These are phyloP conservation scores for Macrosiphum euphorbiae DNA, from an alignment of 2,888 invertebrate genomes.

Conservation along the genomic window DNA sequence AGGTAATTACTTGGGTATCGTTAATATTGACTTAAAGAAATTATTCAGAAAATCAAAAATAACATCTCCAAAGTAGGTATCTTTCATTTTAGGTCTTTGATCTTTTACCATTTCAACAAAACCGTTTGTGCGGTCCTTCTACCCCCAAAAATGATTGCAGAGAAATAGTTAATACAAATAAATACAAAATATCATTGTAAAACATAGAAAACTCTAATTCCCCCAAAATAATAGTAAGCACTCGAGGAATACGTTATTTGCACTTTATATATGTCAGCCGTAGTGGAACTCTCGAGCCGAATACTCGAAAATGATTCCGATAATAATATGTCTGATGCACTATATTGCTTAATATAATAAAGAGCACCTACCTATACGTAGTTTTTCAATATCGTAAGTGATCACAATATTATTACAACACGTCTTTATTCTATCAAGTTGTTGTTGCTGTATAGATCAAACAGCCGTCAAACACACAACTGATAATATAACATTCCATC, in stretches of 20 bases:
- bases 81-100: neutral
- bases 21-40: neutral
- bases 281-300: neutral
- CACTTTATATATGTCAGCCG: neutral
- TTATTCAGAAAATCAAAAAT: neutral
- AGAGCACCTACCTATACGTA: neutral
- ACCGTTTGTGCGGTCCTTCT: neutral
- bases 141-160: neutral
- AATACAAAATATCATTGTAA: neutral
- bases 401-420: neutral
- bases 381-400: neutral
- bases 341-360: neutral
- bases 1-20: neutral
- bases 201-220: neutral
- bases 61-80: neutral
- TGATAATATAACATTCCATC: neutral
- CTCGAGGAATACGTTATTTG: neutral
- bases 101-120: neutral
- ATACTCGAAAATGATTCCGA: neutral
- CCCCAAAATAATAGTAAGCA: neutral
- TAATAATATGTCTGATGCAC: neutral
- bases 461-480: neutral
- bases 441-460: neutral
- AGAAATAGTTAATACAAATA: neutral
- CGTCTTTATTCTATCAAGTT: neutral